phyloP scores from a whole-genome alignment of 1,140 invertebrate genomes.

The Caerostris extrusa region DNA sequence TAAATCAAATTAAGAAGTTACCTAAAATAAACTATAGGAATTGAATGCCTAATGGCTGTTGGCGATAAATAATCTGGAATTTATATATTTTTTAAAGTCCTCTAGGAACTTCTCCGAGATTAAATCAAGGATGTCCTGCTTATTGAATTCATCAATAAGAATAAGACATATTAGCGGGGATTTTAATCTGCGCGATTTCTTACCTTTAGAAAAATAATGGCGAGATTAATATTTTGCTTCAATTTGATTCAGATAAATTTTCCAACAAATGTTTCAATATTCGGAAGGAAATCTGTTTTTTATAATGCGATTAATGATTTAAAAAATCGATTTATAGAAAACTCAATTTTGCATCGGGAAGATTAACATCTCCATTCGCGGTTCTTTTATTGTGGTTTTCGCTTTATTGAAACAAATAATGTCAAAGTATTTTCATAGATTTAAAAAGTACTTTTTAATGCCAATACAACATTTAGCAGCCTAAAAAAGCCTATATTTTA shows the following conservation, averaged over 20 bases:
- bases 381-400: neutral
- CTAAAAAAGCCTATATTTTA: no score
- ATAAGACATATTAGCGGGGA: neutral
- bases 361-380: neutral
- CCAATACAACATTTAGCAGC: neutral
- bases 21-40: no score
- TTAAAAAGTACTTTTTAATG: neutral
- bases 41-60: no score
- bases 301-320: neutral
- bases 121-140: slow-evolving; percentile 7
- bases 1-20: no score
- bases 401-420: neutral
- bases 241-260: neutral
- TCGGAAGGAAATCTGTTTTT: slow-evolving; percentile 4
- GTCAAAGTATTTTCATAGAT: neutral
- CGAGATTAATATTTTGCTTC: neutral
- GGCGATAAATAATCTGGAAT: no score
- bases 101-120: neutral
- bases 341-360: neutral
- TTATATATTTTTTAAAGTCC: neutral
- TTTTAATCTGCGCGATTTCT: neutral
- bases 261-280: neutral
- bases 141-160: neutral
- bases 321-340: neutral
- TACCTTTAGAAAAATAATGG: neutral